phyloP scores from a whole-genome alignment of 2,797 vertebrate genomes.

The Macrochelys suwanniensis region DNA sequence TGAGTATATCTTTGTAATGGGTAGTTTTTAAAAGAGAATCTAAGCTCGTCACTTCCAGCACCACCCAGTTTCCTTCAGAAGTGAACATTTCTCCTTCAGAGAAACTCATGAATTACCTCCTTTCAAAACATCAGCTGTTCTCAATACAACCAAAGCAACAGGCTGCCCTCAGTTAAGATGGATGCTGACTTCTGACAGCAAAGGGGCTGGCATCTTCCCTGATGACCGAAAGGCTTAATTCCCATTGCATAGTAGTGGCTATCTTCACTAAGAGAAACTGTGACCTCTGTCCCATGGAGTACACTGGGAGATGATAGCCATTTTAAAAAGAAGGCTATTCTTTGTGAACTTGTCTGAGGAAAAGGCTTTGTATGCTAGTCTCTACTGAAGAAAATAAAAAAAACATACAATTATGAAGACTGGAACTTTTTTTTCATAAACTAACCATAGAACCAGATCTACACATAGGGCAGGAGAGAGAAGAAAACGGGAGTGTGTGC shows the following conservation, averaged over 20 bases:
- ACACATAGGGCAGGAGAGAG: too few species aligned
- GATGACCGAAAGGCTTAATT: background rate
- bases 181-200: background rate
- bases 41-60: accelerated
- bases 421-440: too few species aligned
- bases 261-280: background rate
- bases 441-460: too few species aligned
- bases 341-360: background rate
- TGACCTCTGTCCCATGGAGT: background rate
- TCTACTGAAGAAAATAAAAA: too few species aligned
- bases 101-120: background rate
- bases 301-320: background rate
- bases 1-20: accelerated
- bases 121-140: background rate
- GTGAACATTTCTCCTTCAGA: too few species aligned
- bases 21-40: background rate
- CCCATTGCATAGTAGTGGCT: too few species aligned
- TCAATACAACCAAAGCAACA: background rate
- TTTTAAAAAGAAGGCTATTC: background rate
- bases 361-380: background rate
- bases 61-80: too few species aligned
- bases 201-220: background rate
- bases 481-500: too few species aligned
- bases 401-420: too few species aligned
- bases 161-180: background rate